Evolutionary conservation across 1,140 invertebrate genomes (phyloP).

Genomic region (Xylocopa sonorina): DNA sequence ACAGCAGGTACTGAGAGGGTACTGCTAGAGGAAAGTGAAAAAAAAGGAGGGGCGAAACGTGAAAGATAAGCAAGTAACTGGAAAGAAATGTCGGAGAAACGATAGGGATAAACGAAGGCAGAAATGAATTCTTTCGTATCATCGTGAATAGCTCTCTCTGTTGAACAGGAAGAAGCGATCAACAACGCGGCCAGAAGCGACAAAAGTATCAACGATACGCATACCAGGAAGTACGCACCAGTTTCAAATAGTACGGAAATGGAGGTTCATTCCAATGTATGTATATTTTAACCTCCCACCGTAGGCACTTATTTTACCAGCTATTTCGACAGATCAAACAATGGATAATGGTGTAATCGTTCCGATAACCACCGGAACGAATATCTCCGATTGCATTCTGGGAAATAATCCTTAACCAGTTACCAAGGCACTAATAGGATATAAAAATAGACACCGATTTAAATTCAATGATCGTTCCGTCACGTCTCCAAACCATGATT

Average conservation of each 20-base stretch:
- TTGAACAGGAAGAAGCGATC: slow-evolving; percentile 43
- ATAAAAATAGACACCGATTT: too few species aligned
- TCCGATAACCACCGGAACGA: neutral
- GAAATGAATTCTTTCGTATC: slow-evolving; percentile 55
- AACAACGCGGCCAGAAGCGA: slow-evolving; percentile 31
- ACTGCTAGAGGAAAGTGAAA: neutral
- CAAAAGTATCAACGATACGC: slow-evolving; percentile 35
- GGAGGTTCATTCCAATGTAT: slow-evolving; percentile 20
- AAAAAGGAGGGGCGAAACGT: too few species aligned
- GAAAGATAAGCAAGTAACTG: neutral
- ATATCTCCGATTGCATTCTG: neutral
- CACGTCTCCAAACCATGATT: too few species aligned
- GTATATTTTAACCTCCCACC: slow-evolving; percentile 18
- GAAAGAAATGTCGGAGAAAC: neutral
- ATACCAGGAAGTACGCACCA: slow-evolving; percentile 20
- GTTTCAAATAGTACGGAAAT: slow-evolving; percentile 12
- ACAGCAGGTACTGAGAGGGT: neutral
- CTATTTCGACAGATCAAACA: neutral
- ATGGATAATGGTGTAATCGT: neutral
- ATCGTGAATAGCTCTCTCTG: slow-evolving; percentile 43
- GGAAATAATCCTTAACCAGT: neutral
- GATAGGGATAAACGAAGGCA: slow-evolving; percentile 3
- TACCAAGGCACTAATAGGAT: too few species aligned
- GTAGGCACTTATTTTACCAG: neutral
- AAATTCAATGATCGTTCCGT: too few species aligned